These are phyloP conservation scores for Gymnoscelis rufifasciata DNA, from an alignment of 2,888 invertebrate genomes.

Conservation along the genomic window DNA sequence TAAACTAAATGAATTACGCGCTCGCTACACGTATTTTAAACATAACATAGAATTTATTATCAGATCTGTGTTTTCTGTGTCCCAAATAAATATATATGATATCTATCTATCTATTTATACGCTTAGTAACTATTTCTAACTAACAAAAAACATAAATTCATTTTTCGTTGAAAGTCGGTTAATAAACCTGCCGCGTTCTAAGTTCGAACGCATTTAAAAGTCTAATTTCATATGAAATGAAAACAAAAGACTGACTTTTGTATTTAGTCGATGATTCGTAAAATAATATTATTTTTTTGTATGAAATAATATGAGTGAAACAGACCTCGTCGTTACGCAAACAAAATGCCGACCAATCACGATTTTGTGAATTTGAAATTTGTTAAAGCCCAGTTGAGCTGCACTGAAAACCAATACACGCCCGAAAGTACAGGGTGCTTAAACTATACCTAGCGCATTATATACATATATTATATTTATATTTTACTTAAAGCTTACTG, in stretches of 20 bases:
- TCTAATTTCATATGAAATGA: no score
- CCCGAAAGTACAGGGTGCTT: slow-evolving; percentile 39
- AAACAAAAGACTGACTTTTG: no score
- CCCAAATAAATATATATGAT: no score
- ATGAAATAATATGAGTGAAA: neutral
- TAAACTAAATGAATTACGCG: slow-evolving; percentile 70
- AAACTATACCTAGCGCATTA: neutral
- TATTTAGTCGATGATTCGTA: neutral
- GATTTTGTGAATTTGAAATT: slow-evolving; percentile 79
- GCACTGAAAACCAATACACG: slow-evolving; percentile 76
- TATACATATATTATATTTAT: no score
- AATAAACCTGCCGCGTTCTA: no score
- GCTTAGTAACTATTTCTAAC: no score
- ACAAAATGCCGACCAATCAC: slow-evolving; percentile 76
- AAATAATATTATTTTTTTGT: neutral
- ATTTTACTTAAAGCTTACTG: no score
- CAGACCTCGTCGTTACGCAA: slow-evolving; percentile 63
- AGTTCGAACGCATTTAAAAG: no score
- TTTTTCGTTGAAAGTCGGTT: no score
- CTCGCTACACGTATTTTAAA: slow-evolving; percentile 58
- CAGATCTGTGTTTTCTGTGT: no score
- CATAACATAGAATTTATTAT: slow-evolving; percentile 24
- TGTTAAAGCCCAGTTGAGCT: slow-evolving; percentile 66
- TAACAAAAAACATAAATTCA: no score
- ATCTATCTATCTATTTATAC: no score